phyloP scores from a whole-genome alignment of 1,140 invertebrate species.

The Drosophila carrolli region DNA sequence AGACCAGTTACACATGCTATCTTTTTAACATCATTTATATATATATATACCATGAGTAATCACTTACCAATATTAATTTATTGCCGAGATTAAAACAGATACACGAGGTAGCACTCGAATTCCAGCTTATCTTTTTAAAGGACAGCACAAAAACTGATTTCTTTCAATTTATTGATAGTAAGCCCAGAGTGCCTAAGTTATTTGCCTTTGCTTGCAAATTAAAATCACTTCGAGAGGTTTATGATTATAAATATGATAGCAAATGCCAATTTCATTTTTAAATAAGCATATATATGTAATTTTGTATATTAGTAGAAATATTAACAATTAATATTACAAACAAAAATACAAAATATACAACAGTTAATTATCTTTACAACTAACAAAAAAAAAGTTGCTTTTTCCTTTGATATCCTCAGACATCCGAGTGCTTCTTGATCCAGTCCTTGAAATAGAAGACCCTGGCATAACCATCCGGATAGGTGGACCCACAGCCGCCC shows the following conservation, averaged over 20 bases:
- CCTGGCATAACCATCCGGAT: constrained; percentile 86
- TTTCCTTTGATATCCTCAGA: background rate
- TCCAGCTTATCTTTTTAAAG: background rate
- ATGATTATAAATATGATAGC: no score
- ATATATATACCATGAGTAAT: background rate
- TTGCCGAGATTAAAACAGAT: background rate
- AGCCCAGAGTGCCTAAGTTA: background rate
- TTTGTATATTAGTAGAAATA: no score
- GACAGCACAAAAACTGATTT: background rate
- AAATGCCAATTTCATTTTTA: no score
- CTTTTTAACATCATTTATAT: background rate
- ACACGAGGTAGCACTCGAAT: background rate
- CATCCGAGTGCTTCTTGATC: constrained; percentile 69
- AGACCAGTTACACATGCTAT: no score
- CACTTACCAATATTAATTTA: background rate
- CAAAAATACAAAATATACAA: background rate
- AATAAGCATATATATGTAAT: no score
- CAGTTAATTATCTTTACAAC: background rate
- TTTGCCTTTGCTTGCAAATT: background rate
- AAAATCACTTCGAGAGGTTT: no score
- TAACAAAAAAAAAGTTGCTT: constrained; percentile 1
- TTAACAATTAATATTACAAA: background rate
- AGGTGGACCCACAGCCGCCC: constrained; percentile 49
- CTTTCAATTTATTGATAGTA: background rate
- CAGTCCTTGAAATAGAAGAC: constrained; percentile 84